Base-by-base conservation (phyloP, 2,113 vertebrate species). In the Cichladusa arquata region DNA sequence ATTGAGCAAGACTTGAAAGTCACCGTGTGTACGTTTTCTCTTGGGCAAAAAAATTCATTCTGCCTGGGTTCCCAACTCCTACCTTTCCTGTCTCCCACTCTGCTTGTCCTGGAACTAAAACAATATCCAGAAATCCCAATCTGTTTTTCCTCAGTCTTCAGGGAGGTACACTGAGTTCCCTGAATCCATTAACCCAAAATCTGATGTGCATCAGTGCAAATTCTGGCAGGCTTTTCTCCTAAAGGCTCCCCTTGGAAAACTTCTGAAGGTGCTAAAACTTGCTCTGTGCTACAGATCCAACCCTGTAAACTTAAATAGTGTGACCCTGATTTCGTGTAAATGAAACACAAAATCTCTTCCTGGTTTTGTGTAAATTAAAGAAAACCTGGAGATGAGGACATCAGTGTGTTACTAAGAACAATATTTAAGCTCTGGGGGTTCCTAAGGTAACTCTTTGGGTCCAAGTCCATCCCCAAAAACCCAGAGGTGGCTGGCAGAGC, bases 131-230 rank as follows among this genome's bases (percentile, higher is more conserved):
- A 80, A 91, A 82, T 45, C 66, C 36, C 50, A 65, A 19, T 23
- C 28, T 73, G 65, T 4, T 83, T 86, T 73, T 58, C 34, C 33
- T 90, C 7, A 4, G 36, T 29, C 58, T 90, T 62, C 29, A 33
- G 79, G 67, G 71, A 92, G 50, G 36, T 53, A 44, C 74, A 38
- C 12, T 0, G 2, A 73, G 36, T 33, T 73, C 58, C 71, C 69
- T 23, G 33, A 26, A 62, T 9, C 24, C 0, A 1, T 73, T 50
- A 66, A 86, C 71, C 85, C 51, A 0, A 54, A 61, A 73, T 4
- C 1, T 0, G 10, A 26, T 0, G 1, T 0, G 0, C 5, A 18
- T 48, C 29, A 26, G 17, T 76, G 47, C 56, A 82, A 54, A 19
- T 36, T 31, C 23, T 48, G 33, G 31, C 13, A 4, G 1, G 15